These are phyloP conservation scores for Hirtodrosophila cameraria DNA, from an alignment of 2,888 invertebrate species.

Conservation along the genomic window DNA sequence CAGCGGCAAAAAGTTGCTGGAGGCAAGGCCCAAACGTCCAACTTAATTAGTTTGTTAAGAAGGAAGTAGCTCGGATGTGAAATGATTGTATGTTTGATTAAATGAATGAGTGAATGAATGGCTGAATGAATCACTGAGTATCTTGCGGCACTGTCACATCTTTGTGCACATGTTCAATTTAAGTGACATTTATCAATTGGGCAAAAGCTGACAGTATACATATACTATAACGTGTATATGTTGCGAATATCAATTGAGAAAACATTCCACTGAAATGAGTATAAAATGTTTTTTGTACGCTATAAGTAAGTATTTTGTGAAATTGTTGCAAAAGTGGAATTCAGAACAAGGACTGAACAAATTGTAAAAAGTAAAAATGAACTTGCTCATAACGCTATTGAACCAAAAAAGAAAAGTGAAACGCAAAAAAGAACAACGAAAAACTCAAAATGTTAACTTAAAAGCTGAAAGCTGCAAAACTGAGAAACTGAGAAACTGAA, in stretches of 20 bases:
- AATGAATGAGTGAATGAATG: constrained; percentile 21
- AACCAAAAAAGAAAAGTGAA: constrained; percentile 3
- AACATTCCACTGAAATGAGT: background rate
- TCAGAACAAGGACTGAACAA: too few species aligned
- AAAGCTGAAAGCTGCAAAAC: constrained; percentile 5
- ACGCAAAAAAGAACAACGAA: background rate
- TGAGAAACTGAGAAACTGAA: background rate
- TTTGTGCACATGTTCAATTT: background rate
- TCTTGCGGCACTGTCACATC: background rate
- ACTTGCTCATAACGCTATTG: constrained; percentile 3
- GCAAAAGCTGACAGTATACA: too few species aligned
- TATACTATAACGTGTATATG: too few species aligned
- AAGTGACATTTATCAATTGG: constrained; percentile 18
- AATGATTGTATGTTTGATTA: constrained; percentile 31
- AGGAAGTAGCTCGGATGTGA: constrained; percentile 48
- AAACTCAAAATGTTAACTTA: constrained; percentile 3
- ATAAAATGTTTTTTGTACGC: too few species aligned
- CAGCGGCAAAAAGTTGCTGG: constrained; percentile 12
- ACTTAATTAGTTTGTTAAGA: constrained; percentile 61
- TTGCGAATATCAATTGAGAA: too few species aligned
- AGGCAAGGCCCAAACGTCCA: constrained; percentile 36
- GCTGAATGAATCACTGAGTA: constrained; percentile 6
- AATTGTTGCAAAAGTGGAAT: too few species aligned
- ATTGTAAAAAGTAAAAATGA: too few species aligned
- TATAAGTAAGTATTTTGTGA: too few species aligned